Conservation (phyloP, 2,113 vertebrate species). For the Apodemus speciosus region DNA sequence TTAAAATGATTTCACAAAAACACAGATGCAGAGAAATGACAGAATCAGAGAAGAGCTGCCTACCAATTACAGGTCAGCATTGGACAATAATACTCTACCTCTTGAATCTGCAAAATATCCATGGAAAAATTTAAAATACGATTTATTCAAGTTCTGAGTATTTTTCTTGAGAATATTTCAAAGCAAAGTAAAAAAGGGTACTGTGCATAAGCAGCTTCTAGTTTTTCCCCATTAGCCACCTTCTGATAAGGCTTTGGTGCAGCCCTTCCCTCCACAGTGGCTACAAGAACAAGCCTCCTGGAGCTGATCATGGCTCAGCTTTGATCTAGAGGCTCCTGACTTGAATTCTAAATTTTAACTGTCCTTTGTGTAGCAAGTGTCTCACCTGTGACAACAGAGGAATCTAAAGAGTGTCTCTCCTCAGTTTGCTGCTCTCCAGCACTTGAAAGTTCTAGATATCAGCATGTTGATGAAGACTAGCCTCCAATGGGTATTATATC, state of each 20-base stretch:
- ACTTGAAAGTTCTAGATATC: conserved; percentile 36
- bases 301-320: background rate
- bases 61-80: background rate
- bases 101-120: conserved; percentile 57
- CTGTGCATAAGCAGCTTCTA: background rate
- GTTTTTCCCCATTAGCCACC: background rate
- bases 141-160: conserved; percentile 32
- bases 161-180: conserved; percentile 20
- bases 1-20: conserved; percentile 51
- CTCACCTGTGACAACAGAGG: conserved; percentile 22
- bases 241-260: background rate
- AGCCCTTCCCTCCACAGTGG: background rate
- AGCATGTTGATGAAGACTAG: conserved; percentile 38
- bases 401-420: conserved; percentile 26
- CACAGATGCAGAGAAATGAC: background rate
- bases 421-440: background rate
- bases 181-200: conserved; percentile 41
- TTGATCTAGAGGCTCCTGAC: background rate
- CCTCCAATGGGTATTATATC: background rate
- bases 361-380: background rate
- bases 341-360: background rate
- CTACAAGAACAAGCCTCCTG: background rate
- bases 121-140: conserved; percentile 48
- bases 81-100: conserved; percentile 68
- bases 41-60: background rate